phyloP scores from a whole-genome alignment of 2,113 vertebrate species.

The Meles meles region DNA sequence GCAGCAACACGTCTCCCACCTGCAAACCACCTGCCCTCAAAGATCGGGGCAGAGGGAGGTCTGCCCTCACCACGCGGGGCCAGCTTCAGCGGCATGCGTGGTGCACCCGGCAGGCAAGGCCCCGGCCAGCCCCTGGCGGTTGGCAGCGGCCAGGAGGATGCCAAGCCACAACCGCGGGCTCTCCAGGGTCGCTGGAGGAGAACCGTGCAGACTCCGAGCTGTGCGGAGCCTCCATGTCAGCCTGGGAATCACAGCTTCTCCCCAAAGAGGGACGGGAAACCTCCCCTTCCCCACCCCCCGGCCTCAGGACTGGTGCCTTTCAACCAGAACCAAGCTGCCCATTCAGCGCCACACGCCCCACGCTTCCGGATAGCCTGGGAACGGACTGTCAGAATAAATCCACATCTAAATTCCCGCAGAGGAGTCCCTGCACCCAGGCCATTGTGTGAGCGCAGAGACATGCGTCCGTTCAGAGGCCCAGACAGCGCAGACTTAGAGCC shows the following conservation, averaged over 20 bases:
- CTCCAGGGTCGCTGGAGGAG: background rate
- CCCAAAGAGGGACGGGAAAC: background rate
- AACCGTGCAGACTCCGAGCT: rapidly evolving
- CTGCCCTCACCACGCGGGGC: background rate
- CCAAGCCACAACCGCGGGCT: background rate
- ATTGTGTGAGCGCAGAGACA: background rate
- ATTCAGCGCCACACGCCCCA: background rate
- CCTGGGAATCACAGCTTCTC: background rate
- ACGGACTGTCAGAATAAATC: conserved; percentile 14
- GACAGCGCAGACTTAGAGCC: background rate
- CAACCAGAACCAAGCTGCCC: background rate
- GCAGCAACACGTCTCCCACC: background rate
- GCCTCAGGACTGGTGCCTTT: background rate
- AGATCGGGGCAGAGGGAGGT: too few species aligned
- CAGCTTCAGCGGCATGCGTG: background rate
- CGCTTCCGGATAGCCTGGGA: conserved; percentile 9
- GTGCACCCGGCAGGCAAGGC: background rate
- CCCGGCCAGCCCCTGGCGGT: background rate
- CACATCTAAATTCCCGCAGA: background rate
- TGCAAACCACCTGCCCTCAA: background rate
- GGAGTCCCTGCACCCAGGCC: background rate
- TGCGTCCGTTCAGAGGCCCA: background rate
- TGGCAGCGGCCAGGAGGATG: background rate
- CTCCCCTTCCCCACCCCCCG: background rate
- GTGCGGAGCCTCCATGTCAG: rapidly evolving